These are phyloP conservation scores for Saccopteryx leptura DNA, from an alignment of 2,113 vertebrate genomes.

Conservation along the genomic window DNA sequence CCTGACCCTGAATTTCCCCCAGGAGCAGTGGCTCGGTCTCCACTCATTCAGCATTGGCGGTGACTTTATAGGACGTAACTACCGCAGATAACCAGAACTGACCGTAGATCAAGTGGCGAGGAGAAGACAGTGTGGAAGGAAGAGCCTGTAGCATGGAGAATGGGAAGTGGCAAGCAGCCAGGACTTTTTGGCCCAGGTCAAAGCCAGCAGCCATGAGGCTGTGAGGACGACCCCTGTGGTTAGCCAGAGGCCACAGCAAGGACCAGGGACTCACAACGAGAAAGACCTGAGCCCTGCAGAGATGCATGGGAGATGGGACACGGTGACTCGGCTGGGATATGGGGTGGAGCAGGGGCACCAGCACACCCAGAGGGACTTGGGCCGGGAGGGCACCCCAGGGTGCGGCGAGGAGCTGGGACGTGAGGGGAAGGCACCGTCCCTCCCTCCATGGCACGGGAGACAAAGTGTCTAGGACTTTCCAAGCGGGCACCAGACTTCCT, in stretches of 20 bases:
- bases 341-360: rapidly evolving
- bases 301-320: neutral
- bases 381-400: neutral
- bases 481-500: neutral
- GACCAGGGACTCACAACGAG: neutral
- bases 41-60: neutral
- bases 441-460: neutral
- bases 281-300: neutral
- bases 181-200: neutral
- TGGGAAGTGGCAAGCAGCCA: rapidly evolving
- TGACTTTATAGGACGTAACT: neutral
- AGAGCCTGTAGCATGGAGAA: neutral
- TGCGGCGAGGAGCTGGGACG: neutral
- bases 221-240: neutral
- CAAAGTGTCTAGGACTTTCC: neutral
- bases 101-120: neutral
- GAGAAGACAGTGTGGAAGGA: rapidly evolving
- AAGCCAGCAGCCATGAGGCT: neutral
- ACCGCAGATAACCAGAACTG: rapidly evolving
- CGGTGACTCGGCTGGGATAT: no score
- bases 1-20: neutral
- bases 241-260: neutral
- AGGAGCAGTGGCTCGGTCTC: neutral
- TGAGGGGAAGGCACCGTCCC: neutral
- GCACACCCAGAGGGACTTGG: neutral